These are phyloP conservation scores for Harmothoe impar DNA, from an alignment of 2,888 invertebrate species.

Conservation along the genomic window DNA sequence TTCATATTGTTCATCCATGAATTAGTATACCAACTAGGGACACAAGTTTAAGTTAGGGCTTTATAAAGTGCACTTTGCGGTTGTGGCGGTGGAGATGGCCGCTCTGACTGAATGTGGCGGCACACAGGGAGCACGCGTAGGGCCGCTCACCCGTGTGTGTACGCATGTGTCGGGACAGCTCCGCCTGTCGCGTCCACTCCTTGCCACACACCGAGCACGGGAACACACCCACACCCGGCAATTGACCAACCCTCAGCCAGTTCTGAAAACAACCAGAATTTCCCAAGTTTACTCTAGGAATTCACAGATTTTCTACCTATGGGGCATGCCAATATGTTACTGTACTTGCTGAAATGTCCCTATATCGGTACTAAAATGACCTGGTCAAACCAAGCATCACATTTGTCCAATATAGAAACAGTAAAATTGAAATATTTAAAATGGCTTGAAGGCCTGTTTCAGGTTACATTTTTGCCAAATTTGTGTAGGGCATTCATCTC, in stretches of 20 bases:
- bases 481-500: not conserved
- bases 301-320: not conserved
- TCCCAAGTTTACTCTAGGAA: not conserved
- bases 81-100: not conserved
- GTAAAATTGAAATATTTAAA: too few relatives aligned
- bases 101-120: constrained; percentile 15
- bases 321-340: not conserved
- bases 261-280: not conserved
- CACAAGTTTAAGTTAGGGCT: too few relatives aligned
- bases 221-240: not conserved
- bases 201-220: constrained; percentile 15
- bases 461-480: too few relatives aligned
- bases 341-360: not conserved
- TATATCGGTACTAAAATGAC: too few relatives aligned
- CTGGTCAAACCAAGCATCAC: too few relatives aligned
- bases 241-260: not conserved
- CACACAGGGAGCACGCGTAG: not conserved
- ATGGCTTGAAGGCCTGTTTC: too few relatives aligned
- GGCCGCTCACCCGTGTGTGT: constrained; percentile 37
- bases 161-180: constrained; percentile 13
- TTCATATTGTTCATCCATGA: too few relatives aligned
- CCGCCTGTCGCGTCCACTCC: not conserved
- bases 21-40: too few relatives aligned
- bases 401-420: too few relatives aligned
- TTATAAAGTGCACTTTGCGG: not conserved